Percentiles rank a stretch among this genome's conserved stretches.
Evolutionary conservation across 2,113 vertebrate genomes (phyloP).

Genomic region (Junco hyemalis): DNA sequence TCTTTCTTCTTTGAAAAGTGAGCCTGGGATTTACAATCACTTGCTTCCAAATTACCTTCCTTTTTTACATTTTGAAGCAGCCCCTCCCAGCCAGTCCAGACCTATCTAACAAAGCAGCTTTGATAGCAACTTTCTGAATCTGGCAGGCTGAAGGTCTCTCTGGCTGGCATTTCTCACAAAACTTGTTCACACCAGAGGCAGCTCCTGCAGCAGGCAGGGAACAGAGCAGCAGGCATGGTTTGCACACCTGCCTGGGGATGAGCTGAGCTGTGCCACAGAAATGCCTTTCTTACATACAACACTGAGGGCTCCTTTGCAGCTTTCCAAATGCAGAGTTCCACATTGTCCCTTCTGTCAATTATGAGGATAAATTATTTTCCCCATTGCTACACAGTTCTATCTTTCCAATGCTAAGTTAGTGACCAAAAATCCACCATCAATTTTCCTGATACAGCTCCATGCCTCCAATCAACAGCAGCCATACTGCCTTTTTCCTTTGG

Average conservation of each 20-base stretch:
- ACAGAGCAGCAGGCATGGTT: neutral
- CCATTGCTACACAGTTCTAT: neutral
- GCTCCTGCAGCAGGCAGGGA: neutral
- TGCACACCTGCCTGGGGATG: neutral
- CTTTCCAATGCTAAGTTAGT: neutral
- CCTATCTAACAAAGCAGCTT: neutral
- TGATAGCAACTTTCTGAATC: fast-evolving
- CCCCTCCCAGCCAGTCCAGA: neutral
- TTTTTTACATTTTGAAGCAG: neutral
- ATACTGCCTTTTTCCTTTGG: neutral
- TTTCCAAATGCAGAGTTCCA: neutral
- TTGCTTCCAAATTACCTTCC: neutral
- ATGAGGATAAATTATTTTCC: neutral
- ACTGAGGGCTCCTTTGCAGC: neutral
- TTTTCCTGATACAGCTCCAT: neutral
- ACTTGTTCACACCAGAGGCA: neutral
- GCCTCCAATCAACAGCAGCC: neutral
- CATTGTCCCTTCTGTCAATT: neutral
- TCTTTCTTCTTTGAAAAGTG: neutral
- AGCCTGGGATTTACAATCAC: neutral
- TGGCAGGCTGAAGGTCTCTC: neutral
- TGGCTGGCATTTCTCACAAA: neutral
- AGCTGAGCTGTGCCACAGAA: neutral
- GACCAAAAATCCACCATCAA: neutral
- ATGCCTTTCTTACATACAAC: neutral